Conservation (phyloP, 1,140 invertebrate genomes). For the Drosophila athabasca region DNA sequence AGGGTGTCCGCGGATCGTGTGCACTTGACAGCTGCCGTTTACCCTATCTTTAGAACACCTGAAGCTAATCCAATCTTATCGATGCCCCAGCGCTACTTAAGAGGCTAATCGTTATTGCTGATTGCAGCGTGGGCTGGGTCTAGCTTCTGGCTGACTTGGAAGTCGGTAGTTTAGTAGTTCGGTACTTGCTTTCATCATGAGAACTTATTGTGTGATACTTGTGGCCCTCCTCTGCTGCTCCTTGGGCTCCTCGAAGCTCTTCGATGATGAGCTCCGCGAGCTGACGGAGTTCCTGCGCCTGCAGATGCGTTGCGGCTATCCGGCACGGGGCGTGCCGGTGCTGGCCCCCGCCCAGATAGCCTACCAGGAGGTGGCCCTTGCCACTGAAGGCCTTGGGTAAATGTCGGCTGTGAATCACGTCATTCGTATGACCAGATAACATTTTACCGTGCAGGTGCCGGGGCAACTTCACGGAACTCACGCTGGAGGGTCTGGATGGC, state of each 20-base stretch:
- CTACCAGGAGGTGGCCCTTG: constrained; percentile 36
- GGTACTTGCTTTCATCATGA: constrained; percentile 40
- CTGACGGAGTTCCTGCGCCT: constrained; percentile 71
- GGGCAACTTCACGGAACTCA: constrained; percentile 67
- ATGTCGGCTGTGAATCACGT: neutral
- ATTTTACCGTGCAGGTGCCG: constrained; percentile 32
- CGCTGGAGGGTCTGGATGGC: constrained; percentile 62
- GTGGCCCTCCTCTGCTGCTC: constrained; percentile 42
- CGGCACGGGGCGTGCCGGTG: constrained; percentile 56
- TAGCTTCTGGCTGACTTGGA: neutral
- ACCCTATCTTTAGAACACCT: constrained; percentile 27
- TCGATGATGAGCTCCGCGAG: constrained; percentile 74
- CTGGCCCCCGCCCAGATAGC: constrained; percentile 59
- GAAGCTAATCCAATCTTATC: constrained; percentile 48
- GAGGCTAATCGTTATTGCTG: constrained; percentile 34
- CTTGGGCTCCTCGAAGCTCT: constrained; percentile 50
- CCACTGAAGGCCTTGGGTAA: constrained; percentile 43
- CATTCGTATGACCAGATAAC: neutral
- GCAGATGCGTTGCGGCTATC: constrained; percentile 79
- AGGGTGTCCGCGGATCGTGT: no score
- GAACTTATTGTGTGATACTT: constrained; percentile 32
- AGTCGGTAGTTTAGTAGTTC: constrained; percentile 24
- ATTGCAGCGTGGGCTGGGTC: constrained; percentile 6
- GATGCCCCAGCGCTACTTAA: constrained; percentile 13
- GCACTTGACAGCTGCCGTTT: no score